phyloP scores from a whole-genome alignment of 2,113 vertebrate species.

The Bothrops jararaca region DNA sequence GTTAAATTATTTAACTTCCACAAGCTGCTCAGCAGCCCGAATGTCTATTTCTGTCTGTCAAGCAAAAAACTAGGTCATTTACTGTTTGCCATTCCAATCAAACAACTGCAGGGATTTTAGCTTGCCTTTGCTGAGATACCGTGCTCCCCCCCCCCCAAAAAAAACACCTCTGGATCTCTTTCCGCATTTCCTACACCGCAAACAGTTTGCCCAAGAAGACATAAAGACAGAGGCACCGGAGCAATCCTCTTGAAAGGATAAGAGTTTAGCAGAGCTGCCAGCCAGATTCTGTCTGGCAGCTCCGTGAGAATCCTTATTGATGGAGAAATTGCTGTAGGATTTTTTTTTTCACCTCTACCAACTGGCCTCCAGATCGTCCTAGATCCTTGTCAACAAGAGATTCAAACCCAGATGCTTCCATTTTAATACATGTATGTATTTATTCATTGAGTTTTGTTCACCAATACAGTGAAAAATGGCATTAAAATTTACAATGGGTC shows the following conservation, averaged over 20 bases:
- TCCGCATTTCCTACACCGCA: background rate
- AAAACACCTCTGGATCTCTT: background rate
- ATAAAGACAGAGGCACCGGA: background rate
- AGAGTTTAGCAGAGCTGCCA: background rate
- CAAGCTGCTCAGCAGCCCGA: conserved; percentile 8
- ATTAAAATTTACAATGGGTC: conserved; percentile 96
- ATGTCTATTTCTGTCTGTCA: conserved; percentile 29
- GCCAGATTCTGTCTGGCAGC: background rate
- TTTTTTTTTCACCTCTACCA: background rate
- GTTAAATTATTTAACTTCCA: background rate
- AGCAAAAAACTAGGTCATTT: conserved; percentile 52
- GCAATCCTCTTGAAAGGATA: background rate
- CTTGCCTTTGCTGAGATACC: background rate
- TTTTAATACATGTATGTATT: conserved; percentile 66
- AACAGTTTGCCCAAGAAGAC: background rate
- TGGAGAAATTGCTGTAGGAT: background rate
- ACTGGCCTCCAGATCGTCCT: background rate
- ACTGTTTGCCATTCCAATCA: background rate
- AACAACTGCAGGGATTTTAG: background rate
- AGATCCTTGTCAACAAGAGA: background rate
- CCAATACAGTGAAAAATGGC: conserved; percentile 97
- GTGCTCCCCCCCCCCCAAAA: background rate
- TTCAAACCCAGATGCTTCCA: conserved; percentile 10
- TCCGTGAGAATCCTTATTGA: background rate
- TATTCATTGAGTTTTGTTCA: conserved; percentile 93